Evolutionary conservation across 2,888 invertebrate species (phyloP).

Genomic region (Sminthurides aquaticus): DNA sequence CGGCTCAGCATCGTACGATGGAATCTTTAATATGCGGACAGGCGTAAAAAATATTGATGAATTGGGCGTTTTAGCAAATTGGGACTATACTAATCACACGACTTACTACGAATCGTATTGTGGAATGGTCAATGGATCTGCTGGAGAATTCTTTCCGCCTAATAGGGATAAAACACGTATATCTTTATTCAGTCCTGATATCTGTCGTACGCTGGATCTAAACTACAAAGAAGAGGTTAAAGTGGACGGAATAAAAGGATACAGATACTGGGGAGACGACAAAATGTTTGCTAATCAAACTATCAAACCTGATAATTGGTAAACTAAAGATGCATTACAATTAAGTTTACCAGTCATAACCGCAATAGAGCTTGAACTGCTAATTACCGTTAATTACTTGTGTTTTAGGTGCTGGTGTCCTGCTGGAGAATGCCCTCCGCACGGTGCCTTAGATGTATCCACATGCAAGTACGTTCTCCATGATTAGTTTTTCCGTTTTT

Average conservation of each 20-base stretch:
- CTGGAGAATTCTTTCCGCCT: conserved; percentile 72
- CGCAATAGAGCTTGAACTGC: background rate
- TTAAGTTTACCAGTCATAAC: too few relatives aligned
- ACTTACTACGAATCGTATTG: conserved; percentile 57
- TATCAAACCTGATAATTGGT: conserved; percentile 52
- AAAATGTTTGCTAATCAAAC: conserved; percentile 67
- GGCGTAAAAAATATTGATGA: conserved; percentile 57
- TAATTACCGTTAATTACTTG: background rate
- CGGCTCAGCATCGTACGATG: conserved; percentile 64
- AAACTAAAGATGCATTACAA: conserved; percentile 1
- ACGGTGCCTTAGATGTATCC: conserved; percentile 65
- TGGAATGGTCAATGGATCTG: conserved; percentile 62
- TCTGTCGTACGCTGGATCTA: conserved; percentile 58
- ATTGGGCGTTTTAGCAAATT: conserved; percentile 62
- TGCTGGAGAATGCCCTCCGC: conserved; percentile 43
- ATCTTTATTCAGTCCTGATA: conserved; percentile 63
- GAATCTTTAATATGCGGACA: conserved; percentile 67
- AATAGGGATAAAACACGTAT: conserved; percentile 56
- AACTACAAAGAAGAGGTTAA: conserved; percentile 56
- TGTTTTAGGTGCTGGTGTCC: conserved; percentile 58
- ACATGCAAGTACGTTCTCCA: conserved; percentile 52
- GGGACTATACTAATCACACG: conserved; percentile 62
- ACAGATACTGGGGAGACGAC: conserved; percentile 58
- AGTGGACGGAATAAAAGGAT: conserved; percentile 53
- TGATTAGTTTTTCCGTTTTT: background rate